phyloP scores from a whole-genome alignment of 2,113 vertebrate genomes.

The Antechinus flavipes region DNA sequence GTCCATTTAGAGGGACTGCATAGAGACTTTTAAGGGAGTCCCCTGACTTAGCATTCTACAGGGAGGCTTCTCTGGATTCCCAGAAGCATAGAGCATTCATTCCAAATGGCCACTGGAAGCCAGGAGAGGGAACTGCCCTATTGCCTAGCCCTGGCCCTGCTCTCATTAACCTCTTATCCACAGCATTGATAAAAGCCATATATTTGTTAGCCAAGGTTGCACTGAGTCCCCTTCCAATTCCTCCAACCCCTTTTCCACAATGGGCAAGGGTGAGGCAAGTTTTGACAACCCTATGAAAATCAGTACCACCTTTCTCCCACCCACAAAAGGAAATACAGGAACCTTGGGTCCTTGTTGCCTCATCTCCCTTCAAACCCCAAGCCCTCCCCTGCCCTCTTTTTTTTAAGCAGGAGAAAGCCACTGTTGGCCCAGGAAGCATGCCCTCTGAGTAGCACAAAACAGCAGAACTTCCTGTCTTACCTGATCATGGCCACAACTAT shows the following conservation, averaged over 20 bases:
- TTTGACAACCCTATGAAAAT: neutral
- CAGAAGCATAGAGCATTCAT: neutral
- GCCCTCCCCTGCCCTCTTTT: neutral
- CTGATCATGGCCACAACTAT: neutral
- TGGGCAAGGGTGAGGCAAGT: neutral
- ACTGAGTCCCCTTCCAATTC: slow-evolving; percentile 37
- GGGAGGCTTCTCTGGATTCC: neutral
- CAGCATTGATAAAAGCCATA: slow-evolving; percentile 76
- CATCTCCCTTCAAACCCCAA: neutral
- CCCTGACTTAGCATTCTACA: neutral
- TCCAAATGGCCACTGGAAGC: neutral
- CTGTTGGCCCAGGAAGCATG: neutral
- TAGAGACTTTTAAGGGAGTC: neutral
- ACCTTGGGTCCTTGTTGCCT: neutral
- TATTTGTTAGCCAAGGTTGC: slow-evolving; percentile 58
- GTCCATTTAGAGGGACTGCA: neutral
- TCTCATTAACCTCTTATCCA: neutral
- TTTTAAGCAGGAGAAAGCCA: neutral
- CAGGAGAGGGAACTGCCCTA: neutral
- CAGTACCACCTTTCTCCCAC: neutral
- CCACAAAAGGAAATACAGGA: neutral
- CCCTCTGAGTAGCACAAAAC: neutral
- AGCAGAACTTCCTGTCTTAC: slow-evolving; percentile 17
- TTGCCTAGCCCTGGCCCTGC: neutral
- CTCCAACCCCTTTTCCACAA: neutral